Evolutionary conservation across 2,113 vertebrate species (phyloP).

Genomic region (Mustela lutreola): DNA sequence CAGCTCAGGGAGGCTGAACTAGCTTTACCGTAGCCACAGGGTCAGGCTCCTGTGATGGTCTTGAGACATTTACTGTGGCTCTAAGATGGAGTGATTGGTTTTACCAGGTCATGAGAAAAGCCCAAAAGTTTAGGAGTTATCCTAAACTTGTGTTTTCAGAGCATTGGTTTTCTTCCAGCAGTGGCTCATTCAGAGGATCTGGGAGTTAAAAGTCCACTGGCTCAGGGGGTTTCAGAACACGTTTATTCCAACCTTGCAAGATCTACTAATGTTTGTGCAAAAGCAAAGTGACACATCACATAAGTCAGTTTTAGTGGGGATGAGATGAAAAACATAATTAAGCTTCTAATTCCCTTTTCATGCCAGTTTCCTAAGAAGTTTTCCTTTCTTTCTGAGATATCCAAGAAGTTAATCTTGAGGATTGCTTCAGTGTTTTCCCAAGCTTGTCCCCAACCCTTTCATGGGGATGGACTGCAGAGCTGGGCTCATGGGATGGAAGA

Average conservation of each 20-base stretch:
- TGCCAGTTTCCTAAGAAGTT: neutral
- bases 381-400: neutral
- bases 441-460: neutral
- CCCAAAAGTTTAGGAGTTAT: neutral
- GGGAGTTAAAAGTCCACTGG: neutral
- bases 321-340: neutral
- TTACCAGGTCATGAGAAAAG: neutral
- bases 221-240: neutral
- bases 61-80: conserved; percentile 22
- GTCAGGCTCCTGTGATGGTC: neutral
- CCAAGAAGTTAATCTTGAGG: conserved; percentile 30
- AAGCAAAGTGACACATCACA: neutral
- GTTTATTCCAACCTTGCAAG: neutral
- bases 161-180: conserved; percentile 52
- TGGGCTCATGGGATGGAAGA: neutral
- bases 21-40: neutral
- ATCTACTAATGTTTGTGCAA: fast-evolving
- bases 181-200: neutral
- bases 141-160: conserved; percentile 6
- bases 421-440: neutral
- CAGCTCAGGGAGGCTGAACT: fast-evolving
- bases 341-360: conserved; percentile 17
- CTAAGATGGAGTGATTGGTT: neutral
- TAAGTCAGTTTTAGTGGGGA: neutral
- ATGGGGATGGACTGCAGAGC: neutral